phyloP scores from a whole-genome alignment of 2,888 invertebrate genomes.

The Pseudococcus jackbeardsleyi region DNA sequence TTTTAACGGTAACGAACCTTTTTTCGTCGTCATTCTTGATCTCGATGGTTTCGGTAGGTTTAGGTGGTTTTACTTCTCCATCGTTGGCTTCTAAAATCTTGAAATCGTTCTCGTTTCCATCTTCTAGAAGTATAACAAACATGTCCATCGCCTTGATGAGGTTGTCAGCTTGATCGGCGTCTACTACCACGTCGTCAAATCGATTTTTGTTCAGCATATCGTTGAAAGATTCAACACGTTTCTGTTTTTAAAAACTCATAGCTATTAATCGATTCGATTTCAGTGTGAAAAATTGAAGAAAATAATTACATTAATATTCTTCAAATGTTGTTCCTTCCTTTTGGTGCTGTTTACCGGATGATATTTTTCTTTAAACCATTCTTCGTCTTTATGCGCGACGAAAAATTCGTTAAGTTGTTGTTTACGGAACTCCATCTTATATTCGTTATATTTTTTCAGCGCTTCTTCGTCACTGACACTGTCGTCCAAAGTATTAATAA shows the following conservation, averaged over 20 bases:
- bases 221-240: conserved; percentile 89
- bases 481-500: conserved; percentile 96
- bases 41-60: conserved; percentile 39
- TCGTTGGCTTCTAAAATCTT: conserved; percentile 78
- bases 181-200: conserved; percentile 84
- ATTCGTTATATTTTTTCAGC: conserved; percentile 96
- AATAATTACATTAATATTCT: conserved; percentile 80
- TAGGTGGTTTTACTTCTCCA: conserved; percentile 30
- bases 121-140: conserved; percentile 96
- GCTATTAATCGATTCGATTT: neutral
- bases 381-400: conserved; percentile 98
- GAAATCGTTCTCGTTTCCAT: conserved; percentile 89
- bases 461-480: conserved; percentile 97
- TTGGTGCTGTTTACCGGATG: conserved; percentile 96
- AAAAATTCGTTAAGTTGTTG: conserved; percentile 99
- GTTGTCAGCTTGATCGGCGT: conserved; percentile 85
- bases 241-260: conserved; percentile 72
- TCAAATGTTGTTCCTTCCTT: conserved; percentile 87
- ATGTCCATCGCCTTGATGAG: conserved; percentile 92
- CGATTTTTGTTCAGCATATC: conserved; percentile 83
- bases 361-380: conserved; percentile 99
- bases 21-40: conserved; percentile 52
- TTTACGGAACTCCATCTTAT: conserved; percentile 95
- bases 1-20: neutral
- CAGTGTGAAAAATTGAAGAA: neutral